Conservation (phyloP, 37 sponge, comb jelly and placozoan genomes). For the Diacarnus erythraeanus region DNA sequence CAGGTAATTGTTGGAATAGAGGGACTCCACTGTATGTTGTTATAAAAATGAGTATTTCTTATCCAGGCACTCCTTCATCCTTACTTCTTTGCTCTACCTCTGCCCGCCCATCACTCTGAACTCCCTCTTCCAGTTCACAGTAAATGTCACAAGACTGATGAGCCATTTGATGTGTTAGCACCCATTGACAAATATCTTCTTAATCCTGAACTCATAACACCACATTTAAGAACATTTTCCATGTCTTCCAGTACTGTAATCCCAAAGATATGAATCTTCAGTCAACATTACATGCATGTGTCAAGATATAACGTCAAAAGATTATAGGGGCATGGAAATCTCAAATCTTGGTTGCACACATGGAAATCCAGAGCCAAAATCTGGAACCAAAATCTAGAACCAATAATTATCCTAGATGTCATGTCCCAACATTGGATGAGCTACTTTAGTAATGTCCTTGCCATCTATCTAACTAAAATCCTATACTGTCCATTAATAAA, state of each 20-base stretch:
- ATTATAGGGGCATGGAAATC: too few species aligned
- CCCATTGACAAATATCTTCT: slow-evolving; percentile 54
- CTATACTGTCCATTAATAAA: too few species aligned
- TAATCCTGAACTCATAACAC: slow-evolving; percentile 32
- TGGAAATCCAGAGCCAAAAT: too few species aligned
- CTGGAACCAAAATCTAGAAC: too few species aligned
- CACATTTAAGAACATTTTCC: slow-evolving; percentile 6
- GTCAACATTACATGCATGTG: neutral
- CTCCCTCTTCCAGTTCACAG: slow-evolving; percentile 79
- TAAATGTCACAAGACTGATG: neutral
- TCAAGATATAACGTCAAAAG: too few species aligned
- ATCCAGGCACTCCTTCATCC: slow-evolving; percentile 85
- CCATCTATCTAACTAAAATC: too few species aligned
- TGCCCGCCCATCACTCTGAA: slow-evolving; percentile 98
- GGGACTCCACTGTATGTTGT: too few species aligned
- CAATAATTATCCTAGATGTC: too few species aligned
- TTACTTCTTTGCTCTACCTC: slow-evolving; percentile 94
- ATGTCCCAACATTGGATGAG: too few species aligned
- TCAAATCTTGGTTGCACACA: too few species aligned
- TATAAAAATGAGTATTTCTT: slow-evolving; percentile 27
- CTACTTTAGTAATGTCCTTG: too few species aligned
- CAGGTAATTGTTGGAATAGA: too few species aligned
- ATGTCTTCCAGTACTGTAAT: neutral
- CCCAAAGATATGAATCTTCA: neutral
- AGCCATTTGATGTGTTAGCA: slow-evolving; percentile 39